Evolutionary conservation across 2,113 vertebrate species (phyloP).

Genomic region (Notothenia rossii): DNA sequence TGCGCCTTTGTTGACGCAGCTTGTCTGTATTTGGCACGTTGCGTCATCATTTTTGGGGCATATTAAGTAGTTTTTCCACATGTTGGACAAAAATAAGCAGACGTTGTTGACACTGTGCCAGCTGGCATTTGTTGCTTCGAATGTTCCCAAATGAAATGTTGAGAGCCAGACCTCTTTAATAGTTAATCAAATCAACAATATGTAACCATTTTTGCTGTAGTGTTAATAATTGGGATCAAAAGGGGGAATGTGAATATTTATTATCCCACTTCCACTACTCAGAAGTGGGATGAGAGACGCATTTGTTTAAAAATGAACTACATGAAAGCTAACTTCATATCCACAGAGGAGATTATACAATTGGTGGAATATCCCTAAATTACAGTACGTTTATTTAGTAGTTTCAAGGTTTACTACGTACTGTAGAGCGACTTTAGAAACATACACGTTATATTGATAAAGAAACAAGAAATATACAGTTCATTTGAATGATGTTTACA

Average conservation of each 20-base stretch:
- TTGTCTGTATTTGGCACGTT: background rate
- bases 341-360: background rate
- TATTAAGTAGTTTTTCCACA: background rate
- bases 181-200: slow-evolving; percentile 6
- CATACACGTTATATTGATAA: background rate
- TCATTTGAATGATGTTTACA: background rate
- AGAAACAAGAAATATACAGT: background rate
- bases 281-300: background rate
- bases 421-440: background rate
- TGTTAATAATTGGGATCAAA: background rate
- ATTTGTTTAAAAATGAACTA: background rate
- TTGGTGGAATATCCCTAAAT: background rate
- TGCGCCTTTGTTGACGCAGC: slow-evolving; percentile 6
- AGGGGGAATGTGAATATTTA: background rate
- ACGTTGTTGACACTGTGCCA: background rate
- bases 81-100: background rate
- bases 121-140: slow-evolving; percentile 2
- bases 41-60: background rate
- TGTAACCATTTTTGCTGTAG: background rate
- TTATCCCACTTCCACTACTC: background rate
- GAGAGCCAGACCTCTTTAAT: background rate
- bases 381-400: background rate
- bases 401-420: too few relatives aligned
- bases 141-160: background rate
- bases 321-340: background rate